Base-by-base conservation (phyloP, 2,113 vertebrate genomes). In the Brienomyrus brachyistius region DNA sequence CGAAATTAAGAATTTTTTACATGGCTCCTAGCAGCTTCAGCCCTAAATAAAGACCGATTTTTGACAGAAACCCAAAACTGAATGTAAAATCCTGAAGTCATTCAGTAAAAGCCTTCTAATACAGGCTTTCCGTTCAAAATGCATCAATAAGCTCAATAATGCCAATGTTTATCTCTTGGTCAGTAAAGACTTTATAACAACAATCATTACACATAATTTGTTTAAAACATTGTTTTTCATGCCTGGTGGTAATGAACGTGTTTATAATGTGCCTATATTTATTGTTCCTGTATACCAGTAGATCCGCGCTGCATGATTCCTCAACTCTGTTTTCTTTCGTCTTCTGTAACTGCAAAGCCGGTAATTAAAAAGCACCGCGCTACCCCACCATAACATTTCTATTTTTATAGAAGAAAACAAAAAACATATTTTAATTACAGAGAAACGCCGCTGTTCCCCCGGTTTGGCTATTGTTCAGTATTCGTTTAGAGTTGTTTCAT, bases 391-490 rank as follows among this genome's bases (percentile, higher is more conserved):
- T 27, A 70, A 27, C 62, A 43, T 87, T 90, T 70, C 45, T 87
- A 85, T 66, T 86, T 45, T 89, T 86, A 86, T 62, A 27, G 52
- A 86, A 74, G 48, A 74, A 90, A 27, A 70, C 19, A 51, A 27
- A 62, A 52, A 43, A 59, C 70, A 47, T 35, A 88, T 27, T 84
- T 88, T 90, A 90, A 89, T 85, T 70, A 87, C 56, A 83, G 88
- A 19, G 27, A 66, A 77, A 88, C 74, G 90, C 90, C 83, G 90
- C 77, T 89, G 47, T 80, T 45, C 90, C 88, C 87, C 91, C 91
- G 59, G 91, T 84, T 89, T 91, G 62, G 90, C 93, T 91, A 92
- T 93, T 94, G 91, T 93, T 92, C 93, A 66, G 91, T 88, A 92
- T 92, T 85, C 88, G 91, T 90, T 92, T 92, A 90, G 52, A 90